Evolutionary conservation across 1,140 invertebrate species (phyloP).

Genomic region (Drosophila teissieri): DNA sequence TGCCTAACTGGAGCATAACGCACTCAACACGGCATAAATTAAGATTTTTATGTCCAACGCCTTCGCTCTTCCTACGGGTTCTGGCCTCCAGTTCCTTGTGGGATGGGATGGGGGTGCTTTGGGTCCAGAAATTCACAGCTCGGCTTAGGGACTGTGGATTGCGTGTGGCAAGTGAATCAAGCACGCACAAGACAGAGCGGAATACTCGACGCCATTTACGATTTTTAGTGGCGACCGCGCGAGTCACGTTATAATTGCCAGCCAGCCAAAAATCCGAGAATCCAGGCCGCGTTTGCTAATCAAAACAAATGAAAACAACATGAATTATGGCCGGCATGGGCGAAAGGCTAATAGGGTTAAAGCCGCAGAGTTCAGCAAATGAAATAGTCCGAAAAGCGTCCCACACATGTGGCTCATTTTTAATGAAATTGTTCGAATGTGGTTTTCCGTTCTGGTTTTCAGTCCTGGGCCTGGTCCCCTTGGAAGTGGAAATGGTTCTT

Average conservation of each 20-base stretch:
- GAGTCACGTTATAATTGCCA: constrained; percentile 73
- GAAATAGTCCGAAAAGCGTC: constrained; percentile 49
- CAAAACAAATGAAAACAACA: constrained; percentile 82
- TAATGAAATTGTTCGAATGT: constrained; percentile 76
- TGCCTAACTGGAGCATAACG: constrained; percentile 75
- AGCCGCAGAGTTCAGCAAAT: constrained; percentile 65
- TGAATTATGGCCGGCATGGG: constrained; percentile 66
- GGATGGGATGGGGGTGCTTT: constrained; percentile 15
- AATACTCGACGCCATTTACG: constrained; percentile 49
- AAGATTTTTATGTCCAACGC: constrained; percentile 63
- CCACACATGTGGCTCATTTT: constrained; percentile 44
- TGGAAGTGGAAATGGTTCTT: constrained; percentile 7
- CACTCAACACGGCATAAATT: constrained; percentile 81
- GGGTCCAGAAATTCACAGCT: constrained; percentile 58
- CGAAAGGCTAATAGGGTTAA: constrained; percentile 76
- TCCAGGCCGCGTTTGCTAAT: constrained; percentile 68
- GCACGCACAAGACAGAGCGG: constrained; percentile 62
- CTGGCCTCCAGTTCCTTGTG: constrained; percentile 8
- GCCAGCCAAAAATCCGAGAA: constrained; percentile 42
- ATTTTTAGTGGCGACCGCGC: constrained; percentile 68
- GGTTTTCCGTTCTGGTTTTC: constrained; percentile 24
- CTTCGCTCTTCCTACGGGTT: constrained; percentile 16
- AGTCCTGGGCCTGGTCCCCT: constrained; percentile 19
- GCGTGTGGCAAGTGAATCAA: constrained; percentile 72
- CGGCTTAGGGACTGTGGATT: constrained; percentile 39